Conservation (phyloP, 53 echinoderm and acorn worm genomes). For the Astropecten irregularis region DNA sequence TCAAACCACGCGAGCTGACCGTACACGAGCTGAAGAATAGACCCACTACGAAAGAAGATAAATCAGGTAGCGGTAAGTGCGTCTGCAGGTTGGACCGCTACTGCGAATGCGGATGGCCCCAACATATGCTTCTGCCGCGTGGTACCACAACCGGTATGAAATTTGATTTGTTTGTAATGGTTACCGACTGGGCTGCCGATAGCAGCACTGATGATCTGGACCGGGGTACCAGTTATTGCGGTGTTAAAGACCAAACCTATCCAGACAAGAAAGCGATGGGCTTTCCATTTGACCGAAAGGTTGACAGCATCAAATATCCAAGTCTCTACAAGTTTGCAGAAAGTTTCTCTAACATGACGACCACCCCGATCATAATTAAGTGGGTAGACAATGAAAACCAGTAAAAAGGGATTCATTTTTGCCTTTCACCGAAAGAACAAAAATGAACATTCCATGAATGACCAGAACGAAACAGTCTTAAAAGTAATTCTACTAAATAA, state of each 20-base stretch:
- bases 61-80: not conserved
- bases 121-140: constrained; percentile 57
- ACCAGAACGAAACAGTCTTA: too few species aligned
- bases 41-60: too few species aligned
- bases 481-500: too few species aligned
- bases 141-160: constrained; percentile 52
- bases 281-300: constrained; percentile 65
- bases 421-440: too few species aligned
- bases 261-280: constrained; percentile 68
- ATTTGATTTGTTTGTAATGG: constrained; percentile 61
- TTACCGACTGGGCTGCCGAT: constrained; percentile 48
- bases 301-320: not conserved
- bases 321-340: not conserved
- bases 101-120: constrained; percentile 72
- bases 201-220: constrained; percentile 40
- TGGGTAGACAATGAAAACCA: too few species aligned
- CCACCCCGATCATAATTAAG: not conserved
- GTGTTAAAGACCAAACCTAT: constrained; percentile 44
- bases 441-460: too few species aligned
- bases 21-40: not conserved
- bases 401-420: too few species aligned
- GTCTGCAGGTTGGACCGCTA: constrained; percentile 41
- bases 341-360: not conserved
- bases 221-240: constrained; percentile 73
- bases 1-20: constrained; percentile 28